Percentiles rank a stretch among this genome's conserved stretches.
Evolutionary conservation across 1,140 invertebrate genomes (phyloP).

Genomic region (Cylas formicarius): DNA sequence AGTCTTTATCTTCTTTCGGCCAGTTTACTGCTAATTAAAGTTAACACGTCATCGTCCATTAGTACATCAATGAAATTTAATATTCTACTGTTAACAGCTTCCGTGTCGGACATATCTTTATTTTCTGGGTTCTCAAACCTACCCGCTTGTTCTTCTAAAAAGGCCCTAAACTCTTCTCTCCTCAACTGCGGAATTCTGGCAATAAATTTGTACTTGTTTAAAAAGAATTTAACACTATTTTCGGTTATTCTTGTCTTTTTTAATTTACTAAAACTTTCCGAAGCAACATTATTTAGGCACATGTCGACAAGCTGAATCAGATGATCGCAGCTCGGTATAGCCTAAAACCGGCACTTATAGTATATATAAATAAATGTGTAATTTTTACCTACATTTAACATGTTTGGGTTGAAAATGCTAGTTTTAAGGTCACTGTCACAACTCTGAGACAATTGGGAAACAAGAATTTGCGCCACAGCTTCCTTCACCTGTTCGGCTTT

Average conservation of each 20-base stretch:
- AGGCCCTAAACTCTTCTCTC: conserved; percentile 9
- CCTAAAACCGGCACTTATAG: conserved; percentile 1
- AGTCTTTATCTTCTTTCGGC: conserved; percentile 6
- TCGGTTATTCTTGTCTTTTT: neutral
- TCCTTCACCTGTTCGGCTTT: conserved; percentile 33
- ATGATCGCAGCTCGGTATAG: conserved; percentile 5
- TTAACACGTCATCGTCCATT: conserved; percentile 16
- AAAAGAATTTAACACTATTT: neutral
- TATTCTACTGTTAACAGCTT: neutral
- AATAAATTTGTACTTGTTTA: conserved; percentile 6
- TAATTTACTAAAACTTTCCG: conserved; percentile 1
- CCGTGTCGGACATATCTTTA: neutral
- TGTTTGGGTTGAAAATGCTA: conserved; percentile 32
- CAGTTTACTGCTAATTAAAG: conserved; percentile 12
- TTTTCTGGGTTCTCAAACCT: conserved; percentile 10
- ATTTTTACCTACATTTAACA: conserved; percentile 17
- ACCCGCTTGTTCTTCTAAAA: conserved; percentile 2
- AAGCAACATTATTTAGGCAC: conserved; percentile 4
- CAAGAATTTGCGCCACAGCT: conserved; percentile 31
- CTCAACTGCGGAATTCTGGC: conserved; percentile 11
- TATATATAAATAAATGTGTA: conserved; percentile 2
- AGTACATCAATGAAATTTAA: conserved; percentile 16
- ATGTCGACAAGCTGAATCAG: too few species aligned
- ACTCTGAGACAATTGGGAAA: conserved; percentile 25
- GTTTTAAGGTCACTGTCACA: conserved; percentile 15